phyloP scores from a whole-genome alignment of 1,140 invertebrate species.

The Hirudo medicinalis region DNA sequence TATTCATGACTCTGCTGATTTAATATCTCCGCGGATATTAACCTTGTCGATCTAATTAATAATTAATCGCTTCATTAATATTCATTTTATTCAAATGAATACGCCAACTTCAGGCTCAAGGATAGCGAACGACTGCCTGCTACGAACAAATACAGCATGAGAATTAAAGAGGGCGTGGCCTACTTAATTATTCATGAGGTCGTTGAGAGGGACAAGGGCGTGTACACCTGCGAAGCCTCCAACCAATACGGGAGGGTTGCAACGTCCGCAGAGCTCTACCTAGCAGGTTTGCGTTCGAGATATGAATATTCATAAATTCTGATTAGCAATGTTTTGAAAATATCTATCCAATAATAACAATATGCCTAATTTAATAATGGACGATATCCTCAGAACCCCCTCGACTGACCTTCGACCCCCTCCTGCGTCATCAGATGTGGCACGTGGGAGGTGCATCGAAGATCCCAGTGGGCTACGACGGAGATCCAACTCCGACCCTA shows the following conservation, averaged over 20 bases:
- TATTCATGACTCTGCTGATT: background rate
- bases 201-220: constrained; percentile 30
- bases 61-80: background rate
- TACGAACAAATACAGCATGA: constrained; percentile 28
- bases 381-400: constrained; percentile 11
- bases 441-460: constrained; percentile 20
- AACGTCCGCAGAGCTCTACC: constrained; percentile 34
- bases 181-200: constrained; percentile 30
- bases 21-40: background rate
- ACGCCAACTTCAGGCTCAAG: constrained; percentile 29
- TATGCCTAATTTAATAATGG: too few species aligned
- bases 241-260: constrained; percentile 33
- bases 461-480: constrained; percentile 21
- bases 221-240: constrained; percentile 33
- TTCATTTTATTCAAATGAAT: background rate
- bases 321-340: too few species aligned
- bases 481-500: constrained; percentile 23
- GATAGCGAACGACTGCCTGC: constrained; percentile 30
- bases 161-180: constrained; percentile 27
- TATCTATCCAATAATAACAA: too few species aligned
- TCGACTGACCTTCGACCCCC: constrained; percentile 19
- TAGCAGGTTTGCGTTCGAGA: constrained; percentile 28
- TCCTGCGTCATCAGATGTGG: constrained; percentile 4
- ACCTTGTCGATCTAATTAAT: too few species aligned
- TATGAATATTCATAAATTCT: background rate